Percentiles rank a stretch among this genome's conserved stretches.
Evolutionary conservation across 2,113 vertebrate genomes (phyloP).

Genomic region (Campylomormyrus tamandua): DNA sequence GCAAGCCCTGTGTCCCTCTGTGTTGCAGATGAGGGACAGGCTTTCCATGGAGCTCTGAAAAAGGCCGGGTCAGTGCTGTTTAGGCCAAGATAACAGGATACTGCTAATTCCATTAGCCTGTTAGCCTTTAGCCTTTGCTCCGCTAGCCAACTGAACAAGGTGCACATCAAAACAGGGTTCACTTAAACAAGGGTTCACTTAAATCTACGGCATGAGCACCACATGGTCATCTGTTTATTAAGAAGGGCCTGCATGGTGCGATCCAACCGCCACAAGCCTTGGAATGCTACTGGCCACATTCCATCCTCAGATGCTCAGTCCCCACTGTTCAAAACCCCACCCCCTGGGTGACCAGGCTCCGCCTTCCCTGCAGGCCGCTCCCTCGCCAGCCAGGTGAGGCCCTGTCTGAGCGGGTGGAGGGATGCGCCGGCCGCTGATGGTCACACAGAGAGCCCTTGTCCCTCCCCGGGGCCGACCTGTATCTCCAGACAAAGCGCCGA

Average conservation of each 20-base stretch:
- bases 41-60: conserved; percentile 52
- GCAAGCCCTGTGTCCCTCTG: not conserved
- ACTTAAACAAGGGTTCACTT: not conserved
- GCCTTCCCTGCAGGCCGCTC: not conserved
- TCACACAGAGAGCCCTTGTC: conserved; percentile 58
- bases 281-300: not conserved
- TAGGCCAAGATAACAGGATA: conserved; percentile 58
- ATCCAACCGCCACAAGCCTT: not conserved
- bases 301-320: not conserved
- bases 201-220: not conserved
- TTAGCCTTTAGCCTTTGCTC: conserved; percentile 27
- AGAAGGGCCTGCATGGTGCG: not conserved
- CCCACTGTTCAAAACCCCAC: not conserved
- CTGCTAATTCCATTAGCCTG: conserved; percentile 52
- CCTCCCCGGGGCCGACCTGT: conserved; percentile 47
- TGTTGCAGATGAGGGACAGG: conserved; percentile 38
- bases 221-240: not conserved
- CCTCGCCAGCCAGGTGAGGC: conserved; percentile 40
- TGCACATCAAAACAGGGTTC: not conserved
- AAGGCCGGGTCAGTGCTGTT: conserved; percentile 64
- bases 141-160: not conserved
- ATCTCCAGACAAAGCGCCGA: conserved; percentile 55
- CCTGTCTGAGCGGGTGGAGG: conserved; percentile 41
- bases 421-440: conserved; percentile 54
- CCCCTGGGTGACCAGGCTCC: not conserved